Evolutionary conservation across 1,140 invertebrate genomes (phyloP), one percentile per base, ranked within the genome.

Genomic region (Drosophila eugracilis): DNA sequence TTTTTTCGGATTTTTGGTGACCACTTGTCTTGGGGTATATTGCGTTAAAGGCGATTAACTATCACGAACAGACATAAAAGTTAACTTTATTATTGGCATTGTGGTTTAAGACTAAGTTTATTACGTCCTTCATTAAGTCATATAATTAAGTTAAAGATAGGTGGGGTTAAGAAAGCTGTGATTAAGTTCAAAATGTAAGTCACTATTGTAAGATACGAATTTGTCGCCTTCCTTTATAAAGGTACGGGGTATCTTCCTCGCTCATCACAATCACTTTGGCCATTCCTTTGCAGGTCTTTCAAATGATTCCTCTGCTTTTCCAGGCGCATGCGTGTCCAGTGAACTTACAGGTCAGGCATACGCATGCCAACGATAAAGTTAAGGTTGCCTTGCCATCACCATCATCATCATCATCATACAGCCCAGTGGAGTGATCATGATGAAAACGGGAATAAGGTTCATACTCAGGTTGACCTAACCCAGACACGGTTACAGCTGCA

Each of bases 301-400:
- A 28, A 48, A 19, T 22, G 28, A 49, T 52, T 41, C 70, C 34
- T 45, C 22, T 50, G 55, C 48, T 22, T 24, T 66, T 24, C 36
- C 45, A 53, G 71, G 71, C 72, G 49, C 78, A 79, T 86, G 81
- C 78, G 81, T 88, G 81, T 88, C 74, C 81, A 83, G 83, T 86
- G 81, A 86, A 88, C 81, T 78, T 83, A 45, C 83, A 81, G 81
- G 81, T 86, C 81, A 86, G 39, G 67, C 74, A 70, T 86, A 88
- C 81, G 83, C 81, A 86, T 86, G 81, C 83, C 81, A 76, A 55
- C 57, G 65, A 77, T 78, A 72, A 77, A 65, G 70, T 48, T 60
- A 54, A 53, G 41, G 48, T 59, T 28, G 71, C 34, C 32, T n/a
- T 62, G 59, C 19, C 47, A 34, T 7, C 54, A 50, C 36, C 36